phyloP scores from a whole-genome alignment of 2,797 vertebrate genomes.

The Muraenolepis orangiensis region DNA sequence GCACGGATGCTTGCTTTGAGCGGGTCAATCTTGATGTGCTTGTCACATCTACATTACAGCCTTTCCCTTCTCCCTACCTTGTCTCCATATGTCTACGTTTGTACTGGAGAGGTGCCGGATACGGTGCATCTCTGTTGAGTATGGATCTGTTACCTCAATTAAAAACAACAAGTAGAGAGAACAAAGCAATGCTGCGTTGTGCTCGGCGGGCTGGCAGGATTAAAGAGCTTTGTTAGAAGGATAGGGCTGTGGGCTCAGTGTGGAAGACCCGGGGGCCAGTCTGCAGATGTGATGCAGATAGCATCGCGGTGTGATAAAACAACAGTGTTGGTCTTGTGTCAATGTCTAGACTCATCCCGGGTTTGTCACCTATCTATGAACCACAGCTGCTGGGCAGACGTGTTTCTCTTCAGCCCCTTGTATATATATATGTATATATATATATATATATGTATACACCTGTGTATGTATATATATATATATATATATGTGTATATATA shows the following conservation, averaged over 20 bases:
- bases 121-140: slow-evolving; percentile 15
- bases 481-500: neutral
- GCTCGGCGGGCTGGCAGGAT: slow-evolving; percentile 34
- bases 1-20: slow-evolving; percentile 47
- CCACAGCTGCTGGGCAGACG: slow-evolving; percentile 50
- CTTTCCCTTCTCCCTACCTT: neutral
- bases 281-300: slow-evolving; percentile 79
- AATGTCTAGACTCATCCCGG: slow-evolving; percentile 68
- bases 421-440: neutral
- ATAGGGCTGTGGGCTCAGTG: slow-evolving; percentile 50
- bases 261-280: slow-evolving; percentile 50
- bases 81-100: slow-evolving; percentile 48
- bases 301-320: slow-evolving; percentile 74
- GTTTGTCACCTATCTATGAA: slow-evolving; percentile 71
- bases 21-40: slow-evolving; percentile 50
- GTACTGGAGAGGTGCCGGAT: slow-evolving; percentile 48
- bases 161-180: slow-evolving; percentile 35
- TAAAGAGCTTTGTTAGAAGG: slow-evolving; percentile 41
- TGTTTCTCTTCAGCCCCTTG: slow-evolving; percentile 35
- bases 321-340: slow-evolving; percentile 72
- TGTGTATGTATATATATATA: neutral
- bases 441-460: slow-evolving; percentile 8
- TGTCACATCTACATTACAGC: slow-evolving; percentile 66
- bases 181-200: slow-evolving; percentile 5
- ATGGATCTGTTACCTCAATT: slow-evolving; percentile 40